Evolutionary conservation across 1,140 invertebrate genomes (phyloP).

Genomic region (Aphelinus atriplicis): DNA sequence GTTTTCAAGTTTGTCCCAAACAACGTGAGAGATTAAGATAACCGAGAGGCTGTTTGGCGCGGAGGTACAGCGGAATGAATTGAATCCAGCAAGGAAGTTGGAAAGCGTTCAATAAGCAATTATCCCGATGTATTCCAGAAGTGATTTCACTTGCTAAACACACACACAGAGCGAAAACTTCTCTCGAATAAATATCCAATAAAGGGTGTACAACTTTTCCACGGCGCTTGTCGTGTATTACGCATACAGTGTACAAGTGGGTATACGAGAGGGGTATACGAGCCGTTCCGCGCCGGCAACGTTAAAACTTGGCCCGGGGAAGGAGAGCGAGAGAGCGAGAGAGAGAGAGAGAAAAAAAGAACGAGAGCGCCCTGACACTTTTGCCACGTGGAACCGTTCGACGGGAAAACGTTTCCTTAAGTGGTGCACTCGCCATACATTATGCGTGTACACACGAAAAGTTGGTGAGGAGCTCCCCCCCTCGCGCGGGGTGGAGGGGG

Average conservation of each 20-base stretch:
- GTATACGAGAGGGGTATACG: too few species aligned
- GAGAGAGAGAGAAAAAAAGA: too few species aligned
- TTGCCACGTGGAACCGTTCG: background rate
- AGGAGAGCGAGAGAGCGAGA: too few species aligned
- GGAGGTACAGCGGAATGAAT: too few species aligned
- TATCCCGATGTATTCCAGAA: too few species aligned
- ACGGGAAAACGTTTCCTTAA: background rate
- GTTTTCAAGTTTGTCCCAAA: too few species aligned
- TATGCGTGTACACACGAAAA: background rate
- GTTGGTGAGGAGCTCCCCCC: background rate
- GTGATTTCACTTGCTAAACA: too few species aligned
- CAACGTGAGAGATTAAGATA: too few species aligned
- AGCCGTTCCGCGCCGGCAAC: background rate
- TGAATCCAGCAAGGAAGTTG: too few species aligned
- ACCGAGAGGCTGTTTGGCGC: too few species aligned
- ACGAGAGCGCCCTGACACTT: too few species aligned
- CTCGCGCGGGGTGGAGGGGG: background rate
- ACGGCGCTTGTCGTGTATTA: background rate
- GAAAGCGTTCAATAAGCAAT: too few species aligned
- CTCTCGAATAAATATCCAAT: background rate
- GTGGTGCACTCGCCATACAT: conserved; percentile 1
- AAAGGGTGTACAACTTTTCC: background rate
- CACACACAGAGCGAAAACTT: background rate
- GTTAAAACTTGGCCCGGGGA: conserved; percentile 1
- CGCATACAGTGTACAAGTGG: background rate